A percentile compares a stretch with the other conserved stretches of the same genome.
These are phyloP conservation scores for Percina caprodes DNA, from an alignment of 2,113 vertebrate species.

Conservation along the genomic window DNA sequence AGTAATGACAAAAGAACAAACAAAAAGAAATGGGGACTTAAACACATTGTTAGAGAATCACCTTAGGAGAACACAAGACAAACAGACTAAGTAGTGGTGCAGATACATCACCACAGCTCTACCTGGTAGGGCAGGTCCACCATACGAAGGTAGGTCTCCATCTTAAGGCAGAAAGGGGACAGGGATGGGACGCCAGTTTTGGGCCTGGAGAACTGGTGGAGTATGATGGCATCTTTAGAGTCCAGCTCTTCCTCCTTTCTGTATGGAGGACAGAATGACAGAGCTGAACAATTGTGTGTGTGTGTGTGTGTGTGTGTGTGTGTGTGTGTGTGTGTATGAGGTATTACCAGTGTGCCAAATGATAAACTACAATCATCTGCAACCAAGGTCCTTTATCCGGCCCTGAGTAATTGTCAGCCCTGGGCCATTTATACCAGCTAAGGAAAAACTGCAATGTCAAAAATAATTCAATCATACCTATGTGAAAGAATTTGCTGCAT, in stretches of 20 bases:
- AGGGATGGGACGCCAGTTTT: constrained; percentile 92
- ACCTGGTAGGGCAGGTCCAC: constrained; percentile 98
- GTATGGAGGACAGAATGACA: constrained; percentile 33
- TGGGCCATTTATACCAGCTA: not conserved
- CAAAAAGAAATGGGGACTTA: not conserved
- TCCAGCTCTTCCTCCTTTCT: constrained; percentile 98
- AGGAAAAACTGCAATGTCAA: constrained; percentile 41
- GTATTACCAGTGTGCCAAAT: no score
- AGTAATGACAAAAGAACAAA: not conserved
- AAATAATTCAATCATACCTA: constrained; percentile 21
- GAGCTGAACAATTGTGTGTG: not conserved
- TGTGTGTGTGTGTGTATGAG: not conserved
- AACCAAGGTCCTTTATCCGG: not conserved
- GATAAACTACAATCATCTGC: constrained; percentile 4
- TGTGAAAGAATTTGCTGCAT: constrained; percentile 5
- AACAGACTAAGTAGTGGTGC: not conserved
- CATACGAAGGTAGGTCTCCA: constrained; percentile 99
- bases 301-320: not conserved
- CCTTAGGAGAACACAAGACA: not conserved
- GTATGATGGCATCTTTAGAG: constrained; percentile 97
- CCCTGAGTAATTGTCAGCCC: not conserved
- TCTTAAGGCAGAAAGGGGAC: constrained; percentile 97
- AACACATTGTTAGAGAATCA: not conserved
- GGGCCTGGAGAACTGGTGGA: constrained; percentile 97
- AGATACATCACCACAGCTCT: constrained; percentile 20